Base-by-base conservation (phyloP, 2,113 vertebrate species). In the Hemibates koningsi region DNA sequence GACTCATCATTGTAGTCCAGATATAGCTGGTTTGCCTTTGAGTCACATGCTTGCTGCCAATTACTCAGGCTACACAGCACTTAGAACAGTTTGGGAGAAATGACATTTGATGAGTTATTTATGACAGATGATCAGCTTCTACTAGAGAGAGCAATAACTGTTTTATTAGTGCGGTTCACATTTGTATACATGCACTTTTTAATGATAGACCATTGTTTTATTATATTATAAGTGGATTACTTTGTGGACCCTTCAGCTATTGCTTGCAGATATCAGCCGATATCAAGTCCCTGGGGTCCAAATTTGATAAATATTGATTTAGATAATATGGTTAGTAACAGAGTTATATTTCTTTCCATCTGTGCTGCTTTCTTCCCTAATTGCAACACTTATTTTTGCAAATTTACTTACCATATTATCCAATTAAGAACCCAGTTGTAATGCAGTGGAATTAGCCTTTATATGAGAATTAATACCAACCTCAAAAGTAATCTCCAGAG, bases 401-500 rank as follows among this genome's bases (percentile, higher is more conserved):
- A 9, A 45, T 73, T 50, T 76, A 76, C 24, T 7, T 48, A 76
- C 24, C 50, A 76, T 19, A 48, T 17, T 32, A 5, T 76, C 16
- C 43, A 76, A 76, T 73, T 73, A 45, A 48, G 41, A 45, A 17
- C 43, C 71, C 24, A 11, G 53, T 68, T 76, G 4, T 45, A 24
- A 59, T 12, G 8, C 17, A 11, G 52, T 7, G 11, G 17, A 82
- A 16, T 17, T 53, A 2, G 41, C 11, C 29, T 71, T 71, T 17
- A 36, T 71, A 21, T 3, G 7, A 71, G 48, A 45, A 53, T 71
- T 7, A 68, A 85, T 80, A 96, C 97, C 53, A 92, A 99, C 99
- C 98, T 99, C 99, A 90, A 99, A 98, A 11, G 98, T 99, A 96
- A 99, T 99, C 95, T 99, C 98, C 90, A 98, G 92, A 83, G 97